Evolutionary conservation across 2,888 invertebrate species (phyloP), one percentile per base, ranked within the genome.

Genomic region (Pollenia labialis): DNA sequence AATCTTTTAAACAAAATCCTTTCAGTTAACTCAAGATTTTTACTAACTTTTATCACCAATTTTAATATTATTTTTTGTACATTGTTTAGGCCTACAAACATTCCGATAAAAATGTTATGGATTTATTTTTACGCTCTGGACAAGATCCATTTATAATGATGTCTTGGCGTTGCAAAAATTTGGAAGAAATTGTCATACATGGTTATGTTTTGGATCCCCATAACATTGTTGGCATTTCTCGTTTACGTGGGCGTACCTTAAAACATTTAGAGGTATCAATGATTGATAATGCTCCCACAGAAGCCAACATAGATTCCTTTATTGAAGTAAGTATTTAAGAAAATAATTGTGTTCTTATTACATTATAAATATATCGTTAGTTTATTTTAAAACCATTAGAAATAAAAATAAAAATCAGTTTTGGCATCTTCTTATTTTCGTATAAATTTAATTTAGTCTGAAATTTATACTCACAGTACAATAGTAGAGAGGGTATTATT

Each of bases 91-190:
- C 91, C 48, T 91, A 90, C 77, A 92, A 92, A 88, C 91, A 92
- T 89, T 90, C 90, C 89, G 91, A 91, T 79, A 90, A 91, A 85
- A 91, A 91, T 89, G 89, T 91, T 23, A 91, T 91, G 90, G 91
- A 91, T 88, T 89, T 91, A 75, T 91, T 90, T 87, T 87, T 91
- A 77, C 90, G 90, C 68, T 89, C 90, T 58, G 91, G 91, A 66
- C 93, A 92, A 88, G 93, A 95, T 90, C 95, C 95, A 0, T 94
- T 95, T 88, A 94, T 95, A 32, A 95, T 95, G 94, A 91, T 95
- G 91, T 94, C 95, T 14, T 95, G 95, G 95, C 94, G 94, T 79
- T 95, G 95, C 90, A 93, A 93, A 72, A 93, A 94, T 72, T 92
- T 95, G 7, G 92, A 94, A 85, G 94, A 94, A 89, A 93, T 95